Conservation (phyloP, 2,797 vertebrate genomes). For the Acanthiza pusilla region DNA sequence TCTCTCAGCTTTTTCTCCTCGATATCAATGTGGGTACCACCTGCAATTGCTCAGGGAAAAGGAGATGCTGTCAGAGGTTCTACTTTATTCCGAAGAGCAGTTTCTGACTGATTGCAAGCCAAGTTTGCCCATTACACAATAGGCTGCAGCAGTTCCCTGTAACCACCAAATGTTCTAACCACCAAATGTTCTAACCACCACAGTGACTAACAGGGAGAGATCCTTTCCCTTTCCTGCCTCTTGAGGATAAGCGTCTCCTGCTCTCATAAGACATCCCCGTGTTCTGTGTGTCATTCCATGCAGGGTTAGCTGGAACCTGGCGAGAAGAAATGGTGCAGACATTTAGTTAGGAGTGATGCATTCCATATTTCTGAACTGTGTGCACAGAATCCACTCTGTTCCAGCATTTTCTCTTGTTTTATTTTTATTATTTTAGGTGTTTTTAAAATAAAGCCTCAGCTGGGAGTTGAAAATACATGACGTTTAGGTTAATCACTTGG, state of each 20-base stretch:
- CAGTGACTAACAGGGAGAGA: neutral
- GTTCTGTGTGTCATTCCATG: neutral
- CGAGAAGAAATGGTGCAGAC: neutral
- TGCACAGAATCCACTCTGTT: neutral
- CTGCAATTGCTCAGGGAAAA: neutral
- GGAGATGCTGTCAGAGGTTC: neutral
- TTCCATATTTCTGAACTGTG: neutral
- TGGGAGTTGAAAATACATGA: neutral
- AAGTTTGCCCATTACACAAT: neutral
- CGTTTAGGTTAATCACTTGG: neutral
- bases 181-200: neutral
- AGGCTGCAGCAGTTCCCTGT: neutral
- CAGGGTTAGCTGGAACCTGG: neutral
- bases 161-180: neutral
- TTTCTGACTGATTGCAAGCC: neutral
- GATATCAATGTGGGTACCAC: fast-evolving
- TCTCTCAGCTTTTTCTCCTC: neutral
- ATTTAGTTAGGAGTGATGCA: neutral
- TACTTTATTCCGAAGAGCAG: neutral
- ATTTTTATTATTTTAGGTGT: neutral
- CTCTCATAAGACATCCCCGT: neutral
- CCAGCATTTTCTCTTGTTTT: neutral
- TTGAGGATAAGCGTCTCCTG: neutral
- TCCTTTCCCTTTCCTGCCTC: neutral
- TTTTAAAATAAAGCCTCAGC: neutral